phyloP scores from a whole-genome alignment of 2,888 invertebrate species.

The Cheilosia vulpina region DNA sequence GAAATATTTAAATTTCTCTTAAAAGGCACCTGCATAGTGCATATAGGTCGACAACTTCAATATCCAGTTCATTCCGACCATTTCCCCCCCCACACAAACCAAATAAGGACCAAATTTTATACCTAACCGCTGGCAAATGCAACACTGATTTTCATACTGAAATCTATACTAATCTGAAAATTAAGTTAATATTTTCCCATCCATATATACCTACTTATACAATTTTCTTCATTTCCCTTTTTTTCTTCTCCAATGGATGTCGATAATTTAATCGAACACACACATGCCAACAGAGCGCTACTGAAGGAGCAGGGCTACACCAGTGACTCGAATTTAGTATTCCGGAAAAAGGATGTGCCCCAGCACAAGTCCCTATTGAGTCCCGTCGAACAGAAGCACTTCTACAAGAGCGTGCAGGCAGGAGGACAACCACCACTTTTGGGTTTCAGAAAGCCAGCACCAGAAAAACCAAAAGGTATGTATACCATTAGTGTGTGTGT shows the following conservation, averaged over 20 bases:
- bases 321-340: slow-evolving; percentile 94
- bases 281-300: slow-evolving; percentile 86
- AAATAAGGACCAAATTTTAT: slow-evolving; percentile 5
- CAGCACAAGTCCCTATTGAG: slow-evolving; percentile 87
- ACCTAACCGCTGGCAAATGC: slow-evolving; percentile 36
- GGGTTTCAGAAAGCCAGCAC: slow-evolving; percentile 95
- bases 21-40: too few species aligned
- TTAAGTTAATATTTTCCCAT: slow-evolving; percentile 11
- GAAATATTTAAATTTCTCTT: too few species aligned
- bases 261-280: slow-evolving; percentile 34
- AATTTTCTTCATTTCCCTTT: slow-evolving; percentile 2
- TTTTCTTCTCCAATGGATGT: slow-evolving; percentile 14
- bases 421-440: slow-evolving; percentile 97
- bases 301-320: slow-evolving; percentile 96
- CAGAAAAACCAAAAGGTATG: slow-evolving; percentile 91
- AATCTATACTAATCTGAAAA: slow-evolving; percentile 6
- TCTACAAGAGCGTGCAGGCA: slow-evolving; percentile 94
- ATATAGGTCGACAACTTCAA: not conserved
- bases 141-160: slow-evolving; percentile 32
- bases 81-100: not conserved
- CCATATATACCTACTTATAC: not conserved
- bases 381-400: slow-evolving; percentile 92
- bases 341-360: slow-evolving; percentile 89
- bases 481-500: slow-evolving; percentile 31
- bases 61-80: not conserved